Evolutionary conservation across 2,888 invertebrate species (phyloP).

Genomic region (Temnothorax ravouxi): DNA sequence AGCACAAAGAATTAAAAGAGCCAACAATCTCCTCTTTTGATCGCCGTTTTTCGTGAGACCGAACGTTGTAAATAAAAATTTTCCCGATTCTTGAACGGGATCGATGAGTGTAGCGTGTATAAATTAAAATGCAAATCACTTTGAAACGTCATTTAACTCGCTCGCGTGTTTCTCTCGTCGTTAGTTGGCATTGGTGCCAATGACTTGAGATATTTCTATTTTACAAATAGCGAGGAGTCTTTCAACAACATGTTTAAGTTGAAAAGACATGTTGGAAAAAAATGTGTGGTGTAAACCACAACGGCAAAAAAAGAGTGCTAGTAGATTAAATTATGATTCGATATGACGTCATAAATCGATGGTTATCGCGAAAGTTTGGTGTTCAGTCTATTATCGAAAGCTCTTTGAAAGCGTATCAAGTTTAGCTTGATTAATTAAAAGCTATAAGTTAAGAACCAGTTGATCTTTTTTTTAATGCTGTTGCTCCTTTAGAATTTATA

Average conservation of each 20-base stretch:
- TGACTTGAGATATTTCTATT: not conserved
- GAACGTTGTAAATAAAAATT: not conserved
- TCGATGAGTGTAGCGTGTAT: not conserved
- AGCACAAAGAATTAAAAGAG: not conserved
- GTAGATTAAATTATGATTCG: not conserved
- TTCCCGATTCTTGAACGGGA: not conserved
- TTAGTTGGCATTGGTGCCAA: not conserved
- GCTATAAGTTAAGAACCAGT: not conserved
- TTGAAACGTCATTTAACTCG: not conserved
- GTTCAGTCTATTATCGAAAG: not conserved
- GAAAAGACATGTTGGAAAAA: not conserved
- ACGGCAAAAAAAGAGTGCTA: not conserved
- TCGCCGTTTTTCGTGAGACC: not conserved
- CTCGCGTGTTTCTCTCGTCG: not conserved
- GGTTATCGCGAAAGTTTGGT: not conserved
- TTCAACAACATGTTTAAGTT: not conserved
- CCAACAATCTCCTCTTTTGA: not conserved
- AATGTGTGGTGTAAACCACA: not conserved
- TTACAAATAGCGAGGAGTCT: not conserved
- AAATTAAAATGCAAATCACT: not conserved
- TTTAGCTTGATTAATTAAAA: not conserved
- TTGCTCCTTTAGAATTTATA: not conserved
- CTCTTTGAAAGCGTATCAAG: slow-evolving; percentile 13
- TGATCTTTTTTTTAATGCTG: not conserved
- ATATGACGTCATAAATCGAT: not conserved